Evolutionary conservation across 2,888 invertebrate species (phyloP).

Genomic region (Strigamia crassipes): DNA sequence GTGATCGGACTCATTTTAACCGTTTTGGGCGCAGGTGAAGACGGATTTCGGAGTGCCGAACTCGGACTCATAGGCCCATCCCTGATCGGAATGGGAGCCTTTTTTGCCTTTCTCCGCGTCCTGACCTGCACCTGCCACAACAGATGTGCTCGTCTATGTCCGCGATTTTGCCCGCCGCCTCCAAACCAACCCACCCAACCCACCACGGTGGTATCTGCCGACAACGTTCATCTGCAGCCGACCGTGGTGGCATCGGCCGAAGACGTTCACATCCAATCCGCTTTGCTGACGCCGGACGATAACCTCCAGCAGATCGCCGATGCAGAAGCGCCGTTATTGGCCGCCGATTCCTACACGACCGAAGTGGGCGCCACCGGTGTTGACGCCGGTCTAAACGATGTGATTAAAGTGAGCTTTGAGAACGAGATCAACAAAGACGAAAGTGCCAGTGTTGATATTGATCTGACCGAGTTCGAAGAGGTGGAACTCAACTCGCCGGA

Average conservation of each 20-base stretch:
- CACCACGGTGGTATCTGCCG: background rate
- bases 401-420: constrained; percentile 19
- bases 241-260: background rate
- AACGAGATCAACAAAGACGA: background rate
- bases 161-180: background rate
- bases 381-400: background rate
- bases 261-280: background rate
- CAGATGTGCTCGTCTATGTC: constrained; percentile 40
- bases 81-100: constrained; percentile 75
- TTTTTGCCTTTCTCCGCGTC: constrained; percentile 81
- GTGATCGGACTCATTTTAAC: constrained; percentile 84
- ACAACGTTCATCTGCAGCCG: background rate
- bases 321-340: background rate
- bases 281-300: background rate
- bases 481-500: constrained; percentile 39
- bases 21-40: constrained; percentile 88
- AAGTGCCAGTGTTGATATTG: background rate
- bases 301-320: no score
- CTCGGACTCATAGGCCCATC: constrained; percentile 84
- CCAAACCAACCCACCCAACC: background rate
- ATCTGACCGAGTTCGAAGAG: constrained; percentile 44
- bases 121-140: constrained; percentile 67
- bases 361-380: background rate
- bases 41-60: constrained; percentile 71
- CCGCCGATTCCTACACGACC: background rate